Percentiles rank a stretch among this genome's conserved stretches.
Evolutionary conservation across 2,113 vertebrate species (phyloP).

Genomic region (Muscicapa adusta): DNA sequence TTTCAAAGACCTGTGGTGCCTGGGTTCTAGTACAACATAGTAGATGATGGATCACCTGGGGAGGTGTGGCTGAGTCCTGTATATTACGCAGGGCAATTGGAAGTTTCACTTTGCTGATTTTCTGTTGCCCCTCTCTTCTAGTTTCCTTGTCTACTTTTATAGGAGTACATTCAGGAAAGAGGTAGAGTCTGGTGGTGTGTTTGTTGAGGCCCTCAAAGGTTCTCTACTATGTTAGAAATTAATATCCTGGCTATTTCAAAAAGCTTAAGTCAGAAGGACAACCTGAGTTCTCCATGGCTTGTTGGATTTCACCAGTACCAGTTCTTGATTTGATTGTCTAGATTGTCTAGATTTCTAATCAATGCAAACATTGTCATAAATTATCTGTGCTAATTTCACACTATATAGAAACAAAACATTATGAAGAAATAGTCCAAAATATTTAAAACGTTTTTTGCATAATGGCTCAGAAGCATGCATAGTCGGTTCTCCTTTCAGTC

Average conservation of each 20-base stretch:
- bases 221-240: not conserved
- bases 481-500: not conserved
- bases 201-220: not conserved
- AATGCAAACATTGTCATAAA: not conserved
- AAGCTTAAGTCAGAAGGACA: not conserved
- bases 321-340: not conserved
- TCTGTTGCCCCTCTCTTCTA: not conserved
- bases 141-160: not conserved
- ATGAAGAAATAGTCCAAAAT: not conserved
- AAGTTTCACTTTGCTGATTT: not conserved
- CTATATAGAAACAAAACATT: not conserved
- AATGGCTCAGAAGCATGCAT: not conserved
- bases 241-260: not conserved
- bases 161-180: not conserved
- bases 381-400: not conserved
- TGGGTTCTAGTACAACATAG: not conserved
- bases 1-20: not conserved
- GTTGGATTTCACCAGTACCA: not conserved
- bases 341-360: not conserved
- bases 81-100: fast-evolving
- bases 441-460: not conserved
- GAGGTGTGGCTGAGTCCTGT: not conserved
- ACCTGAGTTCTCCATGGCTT: not conserved
- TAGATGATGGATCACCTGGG: not conserved
- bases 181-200: not conserved